A percentile compares a stretch with the other conserved stretches of the same genome.
These are phyloP conservation scores for Sphenopsis melanotis DNA, from an alignment of 2,797 vertebrate species.

Conservation along the genomic window DNA sequence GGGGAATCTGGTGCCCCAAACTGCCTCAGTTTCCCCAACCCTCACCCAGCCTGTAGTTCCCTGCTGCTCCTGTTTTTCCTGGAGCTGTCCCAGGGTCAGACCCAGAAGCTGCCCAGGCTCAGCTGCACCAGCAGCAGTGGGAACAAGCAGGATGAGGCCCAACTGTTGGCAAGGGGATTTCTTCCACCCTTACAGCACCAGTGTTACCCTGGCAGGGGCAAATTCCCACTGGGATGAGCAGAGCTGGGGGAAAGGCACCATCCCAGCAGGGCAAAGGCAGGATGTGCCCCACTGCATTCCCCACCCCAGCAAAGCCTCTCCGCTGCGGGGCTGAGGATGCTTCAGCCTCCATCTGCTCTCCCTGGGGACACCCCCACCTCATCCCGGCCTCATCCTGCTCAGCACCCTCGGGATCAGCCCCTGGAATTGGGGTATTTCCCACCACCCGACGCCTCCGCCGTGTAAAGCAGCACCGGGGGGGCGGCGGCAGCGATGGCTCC, in stretches of 20 bases:
- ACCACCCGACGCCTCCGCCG: not conserved
- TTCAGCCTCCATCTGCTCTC: not conserved
- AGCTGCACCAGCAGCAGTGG: not conserved
- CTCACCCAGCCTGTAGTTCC: rapidly evolving
- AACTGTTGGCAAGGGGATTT: not conserved
- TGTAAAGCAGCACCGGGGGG: not conserved
- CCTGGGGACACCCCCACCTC: not conserved
- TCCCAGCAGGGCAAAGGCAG: not conserved
- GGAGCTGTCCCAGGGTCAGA: not conserved
- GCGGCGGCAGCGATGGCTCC: not conserved
- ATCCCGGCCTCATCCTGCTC: not conserved
- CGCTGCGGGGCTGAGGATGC: not conserved
- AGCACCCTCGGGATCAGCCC: not conserved
- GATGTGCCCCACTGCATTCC: not conserved
- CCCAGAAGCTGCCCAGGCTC: too few species aligned
- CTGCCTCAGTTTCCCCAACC: conserved; percentile 2
- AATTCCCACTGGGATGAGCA: not conserved
- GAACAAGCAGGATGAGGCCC: not conserved
- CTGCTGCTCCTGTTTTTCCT: not conserved
- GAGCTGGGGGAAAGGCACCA: not conserved
- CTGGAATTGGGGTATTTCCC: not conserved
- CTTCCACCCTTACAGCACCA: rapidly evolving
- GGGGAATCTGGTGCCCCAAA: rapidly evolving
- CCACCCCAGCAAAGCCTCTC: not conserved
- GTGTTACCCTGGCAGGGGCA: rapidly evolving